phyloP scores from a whole-genome alignment of 2,888 invertebrate genomes.

The Clistopyga incitator region DNA sequence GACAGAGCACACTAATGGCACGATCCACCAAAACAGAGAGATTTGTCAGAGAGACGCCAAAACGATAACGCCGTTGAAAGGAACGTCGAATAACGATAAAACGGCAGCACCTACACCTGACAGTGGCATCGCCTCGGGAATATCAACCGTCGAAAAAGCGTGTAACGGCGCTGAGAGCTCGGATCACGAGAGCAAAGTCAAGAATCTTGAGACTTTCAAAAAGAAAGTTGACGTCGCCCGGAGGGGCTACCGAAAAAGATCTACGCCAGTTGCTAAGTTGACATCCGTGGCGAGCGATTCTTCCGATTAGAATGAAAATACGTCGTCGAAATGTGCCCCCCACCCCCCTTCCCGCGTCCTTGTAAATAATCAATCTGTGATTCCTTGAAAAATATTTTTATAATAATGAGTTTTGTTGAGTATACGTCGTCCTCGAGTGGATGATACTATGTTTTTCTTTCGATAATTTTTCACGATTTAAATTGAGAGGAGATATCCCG shows the following conservation, averaged over 20 bases:
- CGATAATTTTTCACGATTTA: conserved; percentile 16
- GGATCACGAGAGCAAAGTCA: conserved; percentile 75
- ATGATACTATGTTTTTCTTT: conserved; percentile 64
- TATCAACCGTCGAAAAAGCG: conserved; percentile 78
- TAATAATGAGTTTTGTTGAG: conserved; percentile 77
- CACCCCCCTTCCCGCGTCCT: conserved; percentile 35
- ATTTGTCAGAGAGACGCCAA: not conserved
- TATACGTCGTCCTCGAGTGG: conserved; percentile 41
- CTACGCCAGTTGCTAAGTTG: conserved; percentile 66
- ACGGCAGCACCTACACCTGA: conserved; percentile 76
- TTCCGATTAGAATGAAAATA: conserved; percentile 75
- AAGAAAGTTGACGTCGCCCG: conserved; percentile 79
- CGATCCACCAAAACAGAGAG: conserved; percentile 50
- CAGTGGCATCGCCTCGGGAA: conserved; percentile 81
- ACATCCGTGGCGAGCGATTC: conserved; percentile 74
- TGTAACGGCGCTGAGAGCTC: conserved; percentile 75
- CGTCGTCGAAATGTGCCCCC: not conserved
- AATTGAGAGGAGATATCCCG: conserved; percentile 15
- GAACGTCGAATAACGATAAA: not conserved
- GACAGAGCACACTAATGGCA: conserved; percentile 69
- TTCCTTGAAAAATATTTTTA: conserved; percentile 81
- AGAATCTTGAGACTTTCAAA: conserved; percentile 77
- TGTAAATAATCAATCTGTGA: conserved; percentile 82
- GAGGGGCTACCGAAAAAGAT: conserved; percentile 76
- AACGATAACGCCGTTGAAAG: conserved; percentile 30